These are phyloP conservation scores for Tyria jacobaeae DNA, from an alignment of 2,888 invertebrate genomes.

Conservation along the genomic window DNA sequence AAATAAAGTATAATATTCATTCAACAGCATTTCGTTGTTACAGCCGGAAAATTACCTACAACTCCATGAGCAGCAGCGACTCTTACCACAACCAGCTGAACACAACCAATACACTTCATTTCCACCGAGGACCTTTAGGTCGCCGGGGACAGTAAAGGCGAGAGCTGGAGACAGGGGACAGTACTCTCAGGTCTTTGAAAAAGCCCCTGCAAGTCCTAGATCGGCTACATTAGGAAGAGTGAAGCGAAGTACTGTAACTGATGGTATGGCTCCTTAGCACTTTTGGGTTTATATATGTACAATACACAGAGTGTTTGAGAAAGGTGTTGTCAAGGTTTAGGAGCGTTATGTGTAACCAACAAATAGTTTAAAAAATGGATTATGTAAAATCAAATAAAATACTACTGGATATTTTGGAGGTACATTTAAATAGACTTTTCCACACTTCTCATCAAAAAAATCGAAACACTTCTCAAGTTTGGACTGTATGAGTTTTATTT, in stretches of 20 bases:
- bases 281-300: no score
- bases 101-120: constrained; percentile 83
- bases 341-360: no score
- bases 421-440: no score
- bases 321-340: no score
- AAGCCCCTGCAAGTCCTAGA: constrained; percentile 85
- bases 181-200: constrained; percentile 86
- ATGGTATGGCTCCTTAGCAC: constrained; percentile 70
- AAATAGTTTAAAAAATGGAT: no score
- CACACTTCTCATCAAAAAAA: no score
- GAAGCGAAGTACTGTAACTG: constrained; percentile 74
- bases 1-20: not conserved
- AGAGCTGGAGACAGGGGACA: constrained; percentile 81
- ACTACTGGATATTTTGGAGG: no score
- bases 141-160: constrained; percentile 74
- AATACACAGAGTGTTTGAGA: no score
- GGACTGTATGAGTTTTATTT: no score
- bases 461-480: no score
- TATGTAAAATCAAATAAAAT: no score
- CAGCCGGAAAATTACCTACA: constrained; percentile 82
- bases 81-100: constrained; percentile 76
- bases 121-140: constrained; percentile 70
- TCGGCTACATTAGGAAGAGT: constrained; percentile 77
- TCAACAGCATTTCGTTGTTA: constrained; percentile 7
- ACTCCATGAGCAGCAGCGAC: constrained; percentile 81